Conservation (phyloP, 2,888 invertebrate genomes). For the Himalopsyche japonica region DNA sequence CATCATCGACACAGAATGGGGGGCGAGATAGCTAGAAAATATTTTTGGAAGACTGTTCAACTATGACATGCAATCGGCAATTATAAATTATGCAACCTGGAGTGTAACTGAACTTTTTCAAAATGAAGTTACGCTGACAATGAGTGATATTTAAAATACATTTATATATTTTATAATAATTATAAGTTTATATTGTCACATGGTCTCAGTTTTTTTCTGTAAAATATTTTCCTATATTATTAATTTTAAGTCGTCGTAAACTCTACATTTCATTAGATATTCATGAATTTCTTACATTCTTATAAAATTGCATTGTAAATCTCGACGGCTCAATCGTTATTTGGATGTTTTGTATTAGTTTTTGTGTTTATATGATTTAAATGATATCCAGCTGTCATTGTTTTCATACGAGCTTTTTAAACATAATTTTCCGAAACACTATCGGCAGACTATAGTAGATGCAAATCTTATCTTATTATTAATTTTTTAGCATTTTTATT, state of each 20-base stretch:
- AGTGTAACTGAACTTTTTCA: neutral
- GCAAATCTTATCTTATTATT: neutral
- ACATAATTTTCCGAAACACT: neutral
- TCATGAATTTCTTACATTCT: neutral
- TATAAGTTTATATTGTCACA: slow-evolving; percentile 8
- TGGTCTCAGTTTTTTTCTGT: slow-evolving; percentile 25
- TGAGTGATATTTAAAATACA: slow-evolving; percentile 19
- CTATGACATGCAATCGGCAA: neutral
- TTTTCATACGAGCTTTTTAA: neutral
- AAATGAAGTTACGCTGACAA: neutral
- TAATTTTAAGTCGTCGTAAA: slow-evolving; percentile 4
- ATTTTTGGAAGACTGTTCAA: neutral
- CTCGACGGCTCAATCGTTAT: neutral
- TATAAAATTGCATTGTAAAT: neutral
- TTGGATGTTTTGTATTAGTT: neutral
- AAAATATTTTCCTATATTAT: slow-evolving; percentile 12
- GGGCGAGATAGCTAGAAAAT: neutral
- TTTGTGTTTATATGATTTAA: neutral
- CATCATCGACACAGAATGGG: neutral
- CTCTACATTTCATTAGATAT: neutral
- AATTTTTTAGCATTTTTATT: neutral
- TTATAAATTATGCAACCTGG: neutral
- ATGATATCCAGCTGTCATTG: neutral
- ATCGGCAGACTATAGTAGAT: neutral
- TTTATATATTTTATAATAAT: slow-evolving; percentile 6